These are phyloP conservation scores for Pica pica DNA, from an alignment of 2,113 vertebrate species.

Conservation along the genomic window DNA sequence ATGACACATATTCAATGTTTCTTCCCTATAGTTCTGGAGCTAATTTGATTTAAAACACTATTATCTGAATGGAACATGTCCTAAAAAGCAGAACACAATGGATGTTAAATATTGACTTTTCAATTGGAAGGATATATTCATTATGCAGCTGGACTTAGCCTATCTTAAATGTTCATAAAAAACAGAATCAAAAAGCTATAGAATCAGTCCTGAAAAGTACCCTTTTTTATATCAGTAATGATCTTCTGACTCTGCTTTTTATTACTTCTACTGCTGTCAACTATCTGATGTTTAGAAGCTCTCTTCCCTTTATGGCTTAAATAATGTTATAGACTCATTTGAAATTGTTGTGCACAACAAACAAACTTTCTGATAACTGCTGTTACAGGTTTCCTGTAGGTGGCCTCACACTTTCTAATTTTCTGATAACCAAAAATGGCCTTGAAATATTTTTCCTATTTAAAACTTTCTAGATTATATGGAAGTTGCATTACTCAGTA, in stretches of 20 bases:
- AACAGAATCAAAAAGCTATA: background rate
- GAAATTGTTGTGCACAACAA: background rate
- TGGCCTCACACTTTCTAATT: background rate
- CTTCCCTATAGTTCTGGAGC: background rate
- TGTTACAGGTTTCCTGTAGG: background rate
- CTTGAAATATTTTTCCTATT: background rate
- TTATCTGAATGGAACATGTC: constrained; percentile 30
- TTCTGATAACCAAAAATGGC: background rate
- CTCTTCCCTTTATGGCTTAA: background rate
- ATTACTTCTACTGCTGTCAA: background rate
- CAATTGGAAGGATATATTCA: constrained; percentile 13
- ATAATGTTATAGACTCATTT: background rate
- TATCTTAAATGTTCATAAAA: background rate
- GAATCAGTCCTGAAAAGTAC: constrained; percentile 1
- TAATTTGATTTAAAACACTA: constrained; percentile 45
- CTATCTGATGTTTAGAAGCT: background rate
- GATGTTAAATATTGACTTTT: constrained; percentile 51
- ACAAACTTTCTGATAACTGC: background rate
- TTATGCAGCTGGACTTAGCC: constrained; percentile 22
- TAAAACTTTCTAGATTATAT: background rate
- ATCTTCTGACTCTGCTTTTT: constrained; percentile 2
- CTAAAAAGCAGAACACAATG: constrained; percentile 32
- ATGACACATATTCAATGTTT: background rate
- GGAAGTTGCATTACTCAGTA: background rate
- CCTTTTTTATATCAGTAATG: background rate